Evolutionary conservation across 2,797 vertebrate genomes (phyloP).

Genomic region (Staurois parvus): DNA sequence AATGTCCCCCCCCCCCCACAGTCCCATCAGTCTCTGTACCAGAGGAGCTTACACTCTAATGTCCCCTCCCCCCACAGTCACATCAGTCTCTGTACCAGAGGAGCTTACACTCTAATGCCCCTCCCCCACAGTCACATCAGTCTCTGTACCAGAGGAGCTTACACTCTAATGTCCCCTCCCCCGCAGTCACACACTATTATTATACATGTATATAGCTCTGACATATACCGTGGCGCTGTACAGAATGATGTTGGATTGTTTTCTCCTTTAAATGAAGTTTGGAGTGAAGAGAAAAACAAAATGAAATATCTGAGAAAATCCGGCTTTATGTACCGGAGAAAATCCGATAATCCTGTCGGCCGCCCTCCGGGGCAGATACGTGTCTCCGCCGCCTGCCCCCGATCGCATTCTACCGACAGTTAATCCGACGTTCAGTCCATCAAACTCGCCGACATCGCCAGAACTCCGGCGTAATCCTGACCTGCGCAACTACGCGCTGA

Average conservation of each 20-base stretch:
- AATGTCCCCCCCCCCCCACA: no score
- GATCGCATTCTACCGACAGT: background rate
- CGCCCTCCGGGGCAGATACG: background rate
- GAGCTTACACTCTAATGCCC: no score
- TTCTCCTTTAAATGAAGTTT: background rate
- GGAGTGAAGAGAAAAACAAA: background rate
- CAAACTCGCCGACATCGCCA: background rate
- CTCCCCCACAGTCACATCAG: no score
- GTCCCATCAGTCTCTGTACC: no score
- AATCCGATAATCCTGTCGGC: slow-evolving; percentile 21
- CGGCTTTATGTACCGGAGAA: slow-evolving; percentile 24
- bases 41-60: no score
- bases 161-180: no score
- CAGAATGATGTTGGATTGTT: background rate
- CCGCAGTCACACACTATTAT: no score
- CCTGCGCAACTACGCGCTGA: background rate
- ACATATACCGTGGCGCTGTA: no score
- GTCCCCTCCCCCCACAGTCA: no score
- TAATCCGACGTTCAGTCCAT: background rate
- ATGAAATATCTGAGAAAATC: background rate
- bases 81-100: no score
- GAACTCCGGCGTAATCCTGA: background rate
- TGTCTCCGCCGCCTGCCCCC: background rate
- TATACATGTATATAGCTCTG: no score
- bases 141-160: no score